Evolutionary conservation across 2,113 vertebrate species (phyloP).

Genomic region (Calidris pugnax): DNA sequence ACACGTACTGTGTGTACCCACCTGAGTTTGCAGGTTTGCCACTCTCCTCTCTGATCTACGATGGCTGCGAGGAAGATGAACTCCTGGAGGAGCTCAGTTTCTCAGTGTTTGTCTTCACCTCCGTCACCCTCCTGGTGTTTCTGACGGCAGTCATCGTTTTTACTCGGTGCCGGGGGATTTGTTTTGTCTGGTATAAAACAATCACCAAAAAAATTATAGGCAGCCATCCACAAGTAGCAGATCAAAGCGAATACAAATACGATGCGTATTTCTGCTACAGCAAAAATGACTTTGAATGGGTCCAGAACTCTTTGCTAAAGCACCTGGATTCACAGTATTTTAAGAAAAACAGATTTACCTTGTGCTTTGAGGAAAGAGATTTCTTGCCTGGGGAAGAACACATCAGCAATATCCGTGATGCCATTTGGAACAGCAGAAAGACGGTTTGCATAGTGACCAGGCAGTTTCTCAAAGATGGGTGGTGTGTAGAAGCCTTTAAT

Average conservation of each 20-base stretch:
- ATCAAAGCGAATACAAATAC: constrained; percentile 57
- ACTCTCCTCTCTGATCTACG: constrained; percentile 23
- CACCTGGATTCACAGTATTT: constrained; percentile 84
- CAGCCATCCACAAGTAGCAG: background rate
- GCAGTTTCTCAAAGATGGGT: constrained; percentile 88
- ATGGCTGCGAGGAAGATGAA: constrained; percentile 72
- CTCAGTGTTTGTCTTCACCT: constrained; percentile 72
- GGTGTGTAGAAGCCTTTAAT: constrained; percentile 90
- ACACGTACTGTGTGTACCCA: constrained; percentile 79
- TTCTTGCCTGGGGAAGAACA: constrained; percentile 88
- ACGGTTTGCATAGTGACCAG: constrained; percentile 86
- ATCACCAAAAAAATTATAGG: constrained; percentile 39
- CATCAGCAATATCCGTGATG: constrained; percentile 83
- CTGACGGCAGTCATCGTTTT: constrained; percentile 45
- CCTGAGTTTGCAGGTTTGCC: constrained; percentile 13
- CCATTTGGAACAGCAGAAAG: constrained; percentile 87
- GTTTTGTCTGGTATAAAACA: constrained; percentile 82
- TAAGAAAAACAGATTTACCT: constrained; percentile 78
- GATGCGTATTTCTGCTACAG: constrained; percentile 89
- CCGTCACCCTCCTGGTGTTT: background rate
- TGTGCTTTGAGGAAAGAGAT: constrained; percentile 92
- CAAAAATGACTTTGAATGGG: constrained; percentile 85
- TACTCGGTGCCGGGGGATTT: constrained; percentile 70
- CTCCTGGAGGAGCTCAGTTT: constrained; percentile 68
- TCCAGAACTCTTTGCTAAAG: constrained; percentile 82